phyloP scores from a whole-genome alignment of 2,113 vertebrate genomes.

The Condylura cristata region DNA sequence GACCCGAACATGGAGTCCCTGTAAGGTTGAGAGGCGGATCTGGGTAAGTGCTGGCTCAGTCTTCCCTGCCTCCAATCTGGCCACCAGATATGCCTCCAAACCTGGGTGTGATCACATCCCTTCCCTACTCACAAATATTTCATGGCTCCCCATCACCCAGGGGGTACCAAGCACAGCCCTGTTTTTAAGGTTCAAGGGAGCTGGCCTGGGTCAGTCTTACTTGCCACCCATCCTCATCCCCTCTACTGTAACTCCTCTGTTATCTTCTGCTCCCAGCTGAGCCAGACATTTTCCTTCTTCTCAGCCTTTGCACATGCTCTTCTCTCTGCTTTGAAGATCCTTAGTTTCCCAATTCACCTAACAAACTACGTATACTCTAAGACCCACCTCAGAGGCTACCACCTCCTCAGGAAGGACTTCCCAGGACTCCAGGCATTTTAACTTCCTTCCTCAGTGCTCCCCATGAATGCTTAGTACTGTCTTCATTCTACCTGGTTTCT shows the following conservation, averaged over 20 bases:
- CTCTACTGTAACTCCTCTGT: not conserved
- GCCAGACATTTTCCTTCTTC: not conserved
- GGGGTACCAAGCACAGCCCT: not conserved
- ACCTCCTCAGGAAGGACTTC: not conserved
- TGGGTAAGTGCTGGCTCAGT: conserved; percentile 77
- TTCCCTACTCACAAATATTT: conserved; percentile 23
- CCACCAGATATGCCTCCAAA: conserved; percentile 20
- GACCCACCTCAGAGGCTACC: not conserved
- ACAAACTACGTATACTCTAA: not conserved
- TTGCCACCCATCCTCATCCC: not conserved
- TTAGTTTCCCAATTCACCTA: not conserved
- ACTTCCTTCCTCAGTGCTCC: not conserved
- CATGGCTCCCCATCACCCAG: not conserved
- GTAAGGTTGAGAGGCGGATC: conserved; percentile 78
- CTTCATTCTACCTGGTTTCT: not conserved
- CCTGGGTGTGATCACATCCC: not conserved
- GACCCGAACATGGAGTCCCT: conserved; percentile 71
- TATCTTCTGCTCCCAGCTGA: not conserved
- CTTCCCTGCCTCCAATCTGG: conserved; percentile 52
- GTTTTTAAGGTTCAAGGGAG: not conserved
- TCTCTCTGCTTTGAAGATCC: not conserved
- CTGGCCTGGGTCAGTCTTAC: not conserved
- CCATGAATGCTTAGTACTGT: not conserved
- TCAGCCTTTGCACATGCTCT: not conserved
- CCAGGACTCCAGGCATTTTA: not conserved